These are phyloP conservation scores for Beaufortia kweichowensis DNA, from an alignment of 2,113 vertebrate species.

Conservation along the genomic window DNA sequence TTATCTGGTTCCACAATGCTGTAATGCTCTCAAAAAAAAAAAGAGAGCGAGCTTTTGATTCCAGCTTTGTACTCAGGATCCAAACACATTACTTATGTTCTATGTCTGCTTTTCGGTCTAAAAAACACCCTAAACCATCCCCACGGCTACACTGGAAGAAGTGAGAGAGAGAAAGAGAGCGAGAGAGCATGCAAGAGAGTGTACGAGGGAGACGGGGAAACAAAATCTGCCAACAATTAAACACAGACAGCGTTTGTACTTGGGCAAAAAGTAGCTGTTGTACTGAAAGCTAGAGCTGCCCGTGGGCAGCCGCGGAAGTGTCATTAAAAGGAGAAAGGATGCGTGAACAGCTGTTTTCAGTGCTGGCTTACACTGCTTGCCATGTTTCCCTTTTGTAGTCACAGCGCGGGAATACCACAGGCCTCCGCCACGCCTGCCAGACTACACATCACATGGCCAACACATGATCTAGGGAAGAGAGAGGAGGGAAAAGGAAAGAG, in stretches of 20 bases:
- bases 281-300: constrained; percentile 64
- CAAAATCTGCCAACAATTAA: constrained; percentile 76
- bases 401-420: constrained; percentile 61
- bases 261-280: constrained; percentile 68
- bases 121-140: constrained; percentile 35
- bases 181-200: constrained; percentile 44
- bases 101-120: constrained; percentile 57
- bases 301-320: constrained; percentile 69
- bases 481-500: background rate
- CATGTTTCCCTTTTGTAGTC: constrained; percentile 63
- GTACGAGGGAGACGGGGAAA: constrained; percentile 37
- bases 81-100: constrained; percentile 64
- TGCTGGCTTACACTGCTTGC: constrained; percentile 63
- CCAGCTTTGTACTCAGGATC: constrained; percentile 37
- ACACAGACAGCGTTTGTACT: constrained; percentile 71
- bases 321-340: constrained; percentile 74
- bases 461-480: constrained; percentile 54
- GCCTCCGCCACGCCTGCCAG: constrained; percentile 52
- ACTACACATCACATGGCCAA: constrained; percentile 62
- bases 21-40: background rate
- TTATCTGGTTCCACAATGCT: background rate
- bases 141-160: constrained; percentile 15
- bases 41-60: constrained; percentile 10
- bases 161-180: constrained; percentile 4
- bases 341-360: constrained; percentile 73